These are phyloP conservation scores for Cataglyphis altisquamis DNA, from an alignment of 2,888 invertebrate species.

Conservation along the genomic window DNA sequence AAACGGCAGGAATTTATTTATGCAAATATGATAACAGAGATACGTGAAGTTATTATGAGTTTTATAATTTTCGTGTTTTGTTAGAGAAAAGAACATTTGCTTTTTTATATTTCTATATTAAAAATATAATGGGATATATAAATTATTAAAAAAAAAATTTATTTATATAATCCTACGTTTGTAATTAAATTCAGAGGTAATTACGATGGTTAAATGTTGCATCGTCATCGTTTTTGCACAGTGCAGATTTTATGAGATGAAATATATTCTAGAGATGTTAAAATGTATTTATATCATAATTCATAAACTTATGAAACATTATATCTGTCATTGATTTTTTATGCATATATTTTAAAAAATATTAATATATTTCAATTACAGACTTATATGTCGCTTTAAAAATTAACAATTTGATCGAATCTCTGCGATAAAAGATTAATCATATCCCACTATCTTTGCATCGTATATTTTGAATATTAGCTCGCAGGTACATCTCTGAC, in stretches of 20 bases:
- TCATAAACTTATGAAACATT: not conserved
- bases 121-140: not conserved
- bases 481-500: too few species aligned
- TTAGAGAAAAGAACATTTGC: not conserved
- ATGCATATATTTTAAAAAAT: not conserved
- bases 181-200: conserved; percentile 6
- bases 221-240: not conserved
- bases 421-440: not conserved
- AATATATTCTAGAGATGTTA: not conserved
- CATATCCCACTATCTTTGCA: not conserved
- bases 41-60: not conserved
- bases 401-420: not conserved
- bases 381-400: not conserved
- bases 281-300: conserved; percentile 2
- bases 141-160: not conserved
- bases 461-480: not conserved
- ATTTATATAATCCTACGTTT: not conserved
- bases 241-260: conserved; percentile 22
- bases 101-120: not conserved
- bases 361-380: not conserved
- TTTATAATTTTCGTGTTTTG: conserved; percentile 7
- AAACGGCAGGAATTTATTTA: not conserved
- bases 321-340: not conserved
- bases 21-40: not conserved
- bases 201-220: conserved; percentile 11